Evolutionary conservation across 2,797 vertebrate genomes (phyloP).

Genomic region (Vespertilio murinus): DNA sequence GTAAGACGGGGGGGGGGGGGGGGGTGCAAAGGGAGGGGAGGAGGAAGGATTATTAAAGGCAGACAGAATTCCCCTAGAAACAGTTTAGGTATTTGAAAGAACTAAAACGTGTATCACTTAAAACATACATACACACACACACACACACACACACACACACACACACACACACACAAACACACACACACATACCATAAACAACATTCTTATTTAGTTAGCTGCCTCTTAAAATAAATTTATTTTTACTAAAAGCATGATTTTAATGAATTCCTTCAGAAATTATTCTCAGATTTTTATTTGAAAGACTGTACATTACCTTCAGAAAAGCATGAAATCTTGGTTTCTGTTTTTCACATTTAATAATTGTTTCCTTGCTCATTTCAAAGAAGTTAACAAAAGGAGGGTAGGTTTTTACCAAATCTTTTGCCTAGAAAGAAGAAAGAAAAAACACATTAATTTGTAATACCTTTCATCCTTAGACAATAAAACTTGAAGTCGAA

Average conservation of each 20-base stretch:
- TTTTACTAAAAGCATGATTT: conserved; percentile 46
- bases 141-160: too few species aligned
- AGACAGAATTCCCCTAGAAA: not conserved
- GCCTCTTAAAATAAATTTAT: not conserved
- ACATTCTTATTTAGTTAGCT: not conserved
- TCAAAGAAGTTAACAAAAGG: conserved; percentile 99
- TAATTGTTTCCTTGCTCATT: conserved; percentile 99
- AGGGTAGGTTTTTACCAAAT: conserved; percentile 96
- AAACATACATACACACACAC: too few species aligned
- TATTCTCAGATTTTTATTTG: conserved; percentile 21
- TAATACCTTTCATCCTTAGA: not conserved
- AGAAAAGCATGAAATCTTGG: conserved; percentile 98
- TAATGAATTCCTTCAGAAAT: conserved; percentile 43
- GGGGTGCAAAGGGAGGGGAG: not conserved
- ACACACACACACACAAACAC: too few species aligned
- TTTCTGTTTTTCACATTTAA: conserved; percentile 96
- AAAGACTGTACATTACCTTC: conserved; percentile 85
- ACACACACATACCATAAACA: not conserved
- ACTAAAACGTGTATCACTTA: not conserved
- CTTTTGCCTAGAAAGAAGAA: conserved; percentile 90
- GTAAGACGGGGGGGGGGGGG: not conserved
- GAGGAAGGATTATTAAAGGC: not conserved
- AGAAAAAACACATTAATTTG: not conserved
- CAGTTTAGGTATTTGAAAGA: not conserved
- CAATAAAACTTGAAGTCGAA: not conserved